phyloP scores from a whole-genome alignment of 1,140 invertebrate species.

The Acromyrmex charruanus region DNA sequence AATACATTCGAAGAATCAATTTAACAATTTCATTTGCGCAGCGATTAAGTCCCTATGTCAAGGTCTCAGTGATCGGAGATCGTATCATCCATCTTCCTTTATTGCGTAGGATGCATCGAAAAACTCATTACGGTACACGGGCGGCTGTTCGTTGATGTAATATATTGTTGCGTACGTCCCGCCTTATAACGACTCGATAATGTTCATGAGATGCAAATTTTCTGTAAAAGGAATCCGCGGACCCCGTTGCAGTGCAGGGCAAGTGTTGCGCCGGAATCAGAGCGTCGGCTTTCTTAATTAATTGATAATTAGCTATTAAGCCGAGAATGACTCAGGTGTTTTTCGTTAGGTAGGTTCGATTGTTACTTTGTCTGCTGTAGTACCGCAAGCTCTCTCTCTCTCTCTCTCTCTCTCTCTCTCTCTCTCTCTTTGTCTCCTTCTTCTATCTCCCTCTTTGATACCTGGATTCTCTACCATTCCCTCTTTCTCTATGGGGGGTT shows the following conservation, averaged over 20 bases:
- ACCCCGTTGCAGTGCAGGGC: neutral
- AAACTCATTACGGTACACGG: constrained; percentile 64
- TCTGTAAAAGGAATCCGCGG: constrained; percentile 43
- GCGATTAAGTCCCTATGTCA: constrained; percentile 60
- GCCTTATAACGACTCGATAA: constrained; percentile 59
- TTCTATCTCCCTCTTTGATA: neutral
- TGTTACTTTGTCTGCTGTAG: constrained; percentile 44
- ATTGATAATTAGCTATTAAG: constrained; percentile 76
- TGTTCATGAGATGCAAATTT: constrained; percentile 60
- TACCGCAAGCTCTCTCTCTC: neutral
- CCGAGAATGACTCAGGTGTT: constrained; percentile 65
- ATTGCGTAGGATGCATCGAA: constrained; percentile 68
- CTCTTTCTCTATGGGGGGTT: constrained; percentile 67
- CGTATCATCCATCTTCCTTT: constrained; percentile 62
- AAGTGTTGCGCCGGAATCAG: constrained; percentile 47
- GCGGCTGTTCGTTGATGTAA: constrained; percentile 28
- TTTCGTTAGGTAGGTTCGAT: constrained; percentile 38
- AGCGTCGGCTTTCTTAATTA: constrained; percentile 65
- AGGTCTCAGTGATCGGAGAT: constrained; percentile 35
- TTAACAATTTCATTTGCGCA: constrained; percentile 61
- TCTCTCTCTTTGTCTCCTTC: neutral
- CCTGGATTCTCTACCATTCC: neutral
- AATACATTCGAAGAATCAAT: constrained; percentile 27
- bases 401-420: neutral
- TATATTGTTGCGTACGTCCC: constrained; percentile 51